Evolutionary conservation across 2,797 vertebrate genomes (phyloP).

Genomic region (Botia kubotai): DNA sequence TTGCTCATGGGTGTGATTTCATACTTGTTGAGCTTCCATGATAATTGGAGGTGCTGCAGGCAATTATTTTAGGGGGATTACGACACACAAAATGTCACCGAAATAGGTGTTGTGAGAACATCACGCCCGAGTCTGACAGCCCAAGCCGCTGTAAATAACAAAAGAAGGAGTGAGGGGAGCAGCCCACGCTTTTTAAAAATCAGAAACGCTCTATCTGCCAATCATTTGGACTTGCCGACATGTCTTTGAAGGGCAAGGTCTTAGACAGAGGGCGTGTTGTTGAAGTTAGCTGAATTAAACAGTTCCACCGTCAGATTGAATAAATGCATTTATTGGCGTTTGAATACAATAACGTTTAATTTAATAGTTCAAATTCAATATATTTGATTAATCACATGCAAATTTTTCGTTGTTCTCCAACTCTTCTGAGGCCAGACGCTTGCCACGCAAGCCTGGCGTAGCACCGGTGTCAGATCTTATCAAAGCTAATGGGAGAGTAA

Average conservation of each 20-base stretch:
- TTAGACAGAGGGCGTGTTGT: neutral
- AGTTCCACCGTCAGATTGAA: neutral
- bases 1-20: neutral
- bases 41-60: neutral
- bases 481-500: slow-evolving; percentile 36
- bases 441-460: slow-evolving; percentile 9
- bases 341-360: neutral
- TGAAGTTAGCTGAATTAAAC: neutral
- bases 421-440: slow-evolving; percentile 5
- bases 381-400: neutral
- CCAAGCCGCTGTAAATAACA: neutral
- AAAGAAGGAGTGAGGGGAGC: neutral
- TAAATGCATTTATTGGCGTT: slow-evolving; percentile 8
- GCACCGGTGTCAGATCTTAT: slow-evolving; percentile 41
- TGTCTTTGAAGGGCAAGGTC: slow-evolving; percentile 5
- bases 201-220: neutral
- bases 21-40: neutral
- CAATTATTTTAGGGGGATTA: neutral
- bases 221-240: neutral
- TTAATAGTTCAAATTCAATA: neutral
- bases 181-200: neutral
- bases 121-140: neutral
- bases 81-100: neutral
- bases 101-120: neutral
- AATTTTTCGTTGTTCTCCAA: slow-evolving; percentile 5